Conservation (phyloP, 2,113 vertebrate species). For the Tapirus terrestris region DNA sequence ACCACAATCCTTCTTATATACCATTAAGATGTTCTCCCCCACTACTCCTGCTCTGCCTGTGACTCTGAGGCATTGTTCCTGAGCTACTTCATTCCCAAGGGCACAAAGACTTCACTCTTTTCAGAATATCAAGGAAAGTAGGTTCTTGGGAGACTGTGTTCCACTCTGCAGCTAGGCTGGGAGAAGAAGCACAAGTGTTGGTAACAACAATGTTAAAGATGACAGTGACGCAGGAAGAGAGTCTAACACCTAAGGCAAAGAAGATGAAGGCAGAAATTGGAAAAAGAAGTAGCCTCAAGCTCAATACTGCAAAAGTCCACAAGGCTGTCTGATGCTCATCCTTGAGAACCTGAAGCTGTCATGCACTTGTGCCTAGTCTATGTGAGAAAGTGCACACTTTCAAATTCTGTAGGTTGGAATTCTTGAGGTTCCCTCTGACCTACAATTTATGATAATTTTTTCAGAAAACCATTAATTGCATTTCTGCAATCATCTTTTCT, state of each 20-base stretch:
- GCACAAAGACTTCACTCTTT: not conserved
- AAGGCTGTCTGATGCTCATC: not conserved
- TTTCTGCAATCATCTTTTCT: not conserved
- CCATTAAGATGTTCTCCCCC: not conserved
- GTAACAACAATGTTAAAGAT: not conserved
- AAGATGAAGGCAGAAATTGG: not conserved
- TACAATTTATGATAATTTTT: not conserved
- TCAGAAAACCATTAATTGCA: not conserved
- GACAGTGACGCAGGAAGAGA: not conserved
- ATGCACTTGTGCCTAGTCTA: no score
- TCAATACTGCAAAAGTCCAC: not conserved
- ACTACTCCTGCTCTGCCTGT: not conserved
- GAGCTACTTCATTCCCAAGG: not conserved
- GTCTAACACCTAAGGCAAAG: not conserved
- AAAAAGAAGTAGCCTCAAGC: not conserved
- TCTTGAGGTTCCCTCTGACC: not conserved
- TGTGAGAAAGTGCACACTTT: not conserved
- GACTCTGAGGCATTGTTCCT: not conserved
- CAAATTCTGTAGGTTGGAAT: not conserved
- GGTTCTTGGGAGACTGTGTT: not conserved
- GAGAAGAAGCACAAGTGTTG: not conserved
- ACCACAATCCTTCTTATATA: not conserved
- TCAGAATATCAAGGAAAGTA: not conserved
- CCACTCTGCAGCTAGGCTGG: not conserved
- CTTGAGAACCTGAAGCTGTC: not conserved